Evolutionary conservation across 2,797 vertebrate genomes (phyloP), one percentile per base, ranked within the genome.

Genomic region (Podargus strigoides): DNA sequence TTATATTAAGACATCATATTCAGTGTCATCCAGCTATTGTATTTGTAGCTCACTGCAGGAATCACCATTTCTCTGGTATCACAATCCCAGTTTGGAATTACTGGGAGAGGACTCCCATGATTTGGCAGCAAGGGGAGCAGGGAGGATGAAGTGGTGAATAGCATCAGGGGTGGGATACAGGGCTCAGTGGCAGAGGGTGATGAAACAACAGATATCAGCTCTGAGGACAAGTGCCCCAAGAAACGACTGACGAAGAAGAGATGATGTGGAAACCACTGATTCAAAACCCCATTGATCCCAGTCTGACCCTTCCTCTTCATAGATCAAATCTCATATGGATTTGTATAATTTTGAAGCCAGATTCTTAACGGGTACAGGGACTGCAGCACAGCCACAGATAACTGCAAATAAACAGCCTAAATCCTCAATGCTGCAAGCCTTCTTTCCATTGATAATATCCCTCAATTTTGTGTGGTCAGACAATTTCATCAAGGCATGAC

Each of bases 21-120:
- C 16, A 30, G 27, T 27, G 78, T 10, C 27, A 24, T 19, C 17
- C 69, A 36, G 11, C 7, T 26, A 8, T 11, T 0, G 0, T 8
- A 3, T 34, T 24, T 34, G 37, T 17, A 50, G 34, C n/a, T 36
- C 12, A 6, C 2, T n/a, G 27, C 15, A 66, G 23, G 19, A 13
- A 53, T 32, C 24, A 44, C 4, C 28, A 6, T 9, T 34, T 28
- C 16, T 6, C 19, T 41, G 7, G 14, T 6, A 14, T 14, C 41
- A 11, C 3, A 9, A 50, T 8, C 37, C 44, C 32, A 39, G 44
- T 8, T 41, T 16, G 50, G 41, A 37, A 34, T 10, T 44, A 15
- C 42, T 14, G 34, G 49, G 44, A 30, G 24, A 10, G 15, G 13
- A 62, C 17, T 4, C 4, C 37, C 37, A 15, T 0, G 3, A n/a